Evolutionary conservation across 2,113 vertebrate genomes (phyloP).

Genomic region (Paradoxurus hermaphroditus): DNA sequence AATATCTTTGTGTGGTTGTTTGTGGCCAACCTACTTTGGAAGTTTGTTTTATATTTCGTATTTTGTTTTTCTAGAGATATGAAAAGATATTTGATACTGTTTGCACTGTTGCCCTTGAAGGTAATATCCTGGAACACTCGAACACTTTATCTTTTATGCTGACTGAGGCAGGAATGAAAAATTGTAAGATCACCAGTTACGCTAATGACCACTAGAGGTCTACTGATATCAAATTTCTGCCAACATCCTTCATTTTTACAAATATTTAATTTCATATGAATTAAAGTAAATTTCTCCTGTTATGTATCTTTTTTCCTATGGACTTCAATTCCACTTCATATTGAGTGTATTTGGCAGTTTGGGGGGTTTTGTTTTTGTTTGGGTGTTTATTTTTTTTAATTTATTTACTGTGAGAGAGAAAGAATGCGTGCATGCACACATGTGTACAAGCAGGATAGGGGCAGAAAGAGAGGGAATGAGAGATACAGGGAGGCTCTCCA

Average conservation of each 20-base stretch:
- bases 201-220: constrained; percentile 86
- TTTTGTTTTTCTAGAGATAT: not conserved
- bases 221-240: constrained; percentile 80
- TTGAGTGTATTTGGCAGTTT: not conserved
- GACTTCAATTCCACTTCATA: not conserved
- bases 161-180: not conserved
- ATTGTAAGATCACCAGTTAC: constrained; percentile 72
- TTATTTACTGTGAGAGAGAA: too few species aligned
- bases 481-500: too few species aligned
- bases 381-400: not conserved
- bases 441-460: too few species aligned
- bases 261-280: constrained; percentile 56
- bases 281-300: constrained; percentile 43
- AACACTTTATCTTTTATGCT: constrained; percentile 34
- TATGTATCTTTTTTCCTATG: constrained; percentile 41
- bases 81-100: not conserved
- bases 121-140: not conserved
- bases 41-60: not conserved
- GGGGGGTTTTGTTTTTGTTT: not conserved
- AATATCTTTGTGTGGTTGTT: not conserved
- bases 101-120: not conserved
- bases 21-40: not conserved
- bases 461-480: too few species aligned
- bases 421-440: too few species aligned
- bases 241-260: constrained; percentile 66